Evolutionary conservation across 2,888 invertebrate species (phyloP), one percentile per base, ranked within the genome.

Genomic region (Cerastoderma edule): DNA sequence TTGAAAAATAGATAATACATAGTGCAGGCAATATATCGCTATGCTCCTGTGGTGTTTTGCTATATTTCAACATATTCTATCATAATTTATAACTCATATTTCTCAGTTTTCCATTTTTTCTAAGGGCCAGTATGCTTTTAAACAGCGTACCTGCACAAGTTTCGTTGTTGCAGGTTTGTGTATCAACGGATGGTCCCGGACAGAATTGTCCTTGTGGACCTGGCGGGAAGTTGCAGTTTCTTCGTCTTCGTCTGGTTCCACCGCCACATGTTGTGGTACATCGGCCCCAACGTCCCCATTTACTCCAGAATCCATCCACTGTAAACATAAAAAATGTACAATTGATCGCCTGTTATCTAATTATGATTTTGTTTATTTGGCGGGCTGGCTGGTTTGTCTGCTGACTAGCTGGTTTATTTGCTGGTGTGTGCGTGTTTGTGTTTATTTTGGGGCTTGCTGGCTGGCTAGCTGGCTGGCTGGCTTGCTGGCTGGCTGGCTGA

Each of bases 301-400:
- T 39, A 8, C 60, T 16, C 77, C 77, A 78, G 27, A 57, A 39
- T 19, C 80, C 80, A 64, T 74, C 74, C 8, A 80, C 80, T 78
- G 33, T 10, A 67, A 39, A 60, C 32, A 30, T 63, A 24, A 57
- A 27, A 33, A 5, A 33, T 39, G 16, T 16, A 13, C 39, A 39
- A 39, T 39, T 39, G 16, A 8, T 39, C 39, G 8, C 39, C 8
- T 8, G 16, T 8, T 39, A 39, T 16, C 39, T 39, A 16, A 39
- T 39, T 39, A 13, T 39, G 39, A 13, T 13, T 13, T 13, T 39
- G 16, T 13, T 39, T 16, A 39, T 13, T 13, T 39, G 39, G n/a
- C n/a, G n/a, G n/a, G n/a, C n/a, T n/a, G n/a, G n/a, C n/a, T n/a
- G n/a, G n/a, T n/a, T n/a, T n/a, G n/a, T n/a, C n/a, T n/a, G n/a